These are phyloP conservation scores for Sipha maydis DNA, from an alignment of 2,888 invertebrate species.

Conservation along the genomic window DNA sequence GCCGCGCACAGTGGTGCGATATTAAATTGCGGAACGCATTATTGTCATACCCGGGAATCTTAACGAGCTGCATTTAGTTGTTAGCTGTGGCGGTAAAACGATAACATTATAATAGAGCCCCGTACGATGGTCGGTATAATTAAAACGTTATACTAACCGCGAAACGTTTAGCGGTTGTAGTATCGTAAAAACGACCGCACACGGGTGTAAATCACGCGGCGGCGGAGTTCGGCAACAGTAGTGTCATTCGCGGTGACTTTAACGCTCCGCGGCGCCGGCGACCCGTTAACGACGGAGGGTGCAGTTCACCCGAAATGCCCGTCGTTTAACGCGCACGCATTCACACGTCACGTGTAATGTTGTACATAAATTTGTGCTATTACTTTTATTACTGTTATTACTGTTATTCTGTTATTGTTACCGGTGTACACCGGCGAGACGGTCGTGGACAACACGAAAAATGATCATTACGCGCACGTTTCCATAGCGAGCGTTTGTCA, in stretches of 20 bases:
- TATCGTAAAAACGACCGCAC: slow-evolving; percentile 10
- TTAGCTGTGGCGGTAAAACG: not conserved
- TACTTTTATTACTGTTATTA: slow-evolving; percentile 5
- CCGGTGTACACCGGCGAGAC: not conserved
- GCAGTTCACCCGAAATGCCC: slow-evolving; percentile 20
- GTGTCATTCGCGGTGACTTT: slow-evolving; percentile 50
- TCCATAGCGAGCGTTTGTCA: slow-evolving; percentile 49
- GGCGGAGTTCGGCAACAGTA: not conserved
- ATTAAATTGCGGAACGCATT: not conserved
- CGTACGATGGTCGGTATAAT: not conserved
- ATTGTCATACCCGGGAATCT: not conserved
- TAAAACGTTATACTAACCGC: not conserved
- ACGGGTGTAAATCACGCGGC: slow-evolving; percentile 35
- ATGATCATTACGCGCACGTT: slow-evolving; percentile 41
- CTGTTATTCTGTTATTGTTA: slow-evolving; percentile 17
- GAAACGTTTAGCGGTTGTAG: slow-evolving; percentile 8
- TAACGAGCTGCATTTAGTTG: not conserved
- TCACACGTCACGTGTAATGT: not conserved
- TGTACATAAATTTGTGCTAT: not conserved
- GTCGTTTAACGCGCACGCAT: not conserved
- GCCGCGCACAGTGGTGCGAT: too few relatives aligned
- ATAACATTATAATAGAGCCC: not conserved
- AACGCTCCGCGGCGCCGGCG: slow-evolving; percentile 16
- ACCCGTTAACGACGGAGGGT: slow-evolving; percentile 42
- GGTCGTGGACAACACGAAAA: slow-evolving; percentile 6